phyloP scores from a whole-genome alignment of 2,113 vertebrate species.

The Orthonyx spaldingii region DNA sequence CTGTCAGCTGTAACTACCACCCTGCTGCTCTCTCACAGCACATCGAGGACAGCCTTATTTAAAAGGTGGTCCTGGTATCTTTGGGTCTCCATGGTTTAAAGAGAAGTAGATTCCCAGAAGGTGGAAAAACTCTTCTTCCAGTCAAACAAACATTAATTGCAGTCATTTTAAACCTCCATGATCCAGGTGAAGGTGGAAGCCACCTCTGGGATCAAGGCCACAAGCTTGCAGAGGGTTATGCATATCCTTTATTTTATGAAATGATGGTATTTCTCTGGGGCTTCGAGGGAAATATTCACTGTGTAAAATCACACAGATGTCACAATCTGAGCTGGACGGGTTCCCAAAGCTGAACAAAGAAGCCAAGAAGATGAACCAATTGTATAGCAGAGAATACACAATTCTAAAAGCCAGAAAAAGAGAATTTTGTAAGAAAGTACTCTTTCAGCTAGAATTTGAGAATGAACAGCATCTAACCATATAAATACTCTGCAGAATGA shows the following conservation, averaged over 20 bases:
- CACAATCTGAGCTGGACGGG: background rate
- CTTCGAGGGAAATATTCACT: background rate
- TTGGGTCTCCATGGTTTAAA: background rate
- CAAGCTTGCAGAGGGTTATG: background rate
- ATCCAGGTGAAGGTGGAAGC: background rate
- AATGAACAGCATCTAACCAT: background rate
- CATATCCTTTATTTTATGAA: background rate
- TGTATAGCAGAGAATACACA: background rate
- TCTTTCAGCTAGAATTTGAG: background rate
- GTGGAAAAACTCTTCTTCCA: background rate
- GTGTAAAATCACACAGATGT: background rate
- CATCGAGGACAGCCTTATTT: fast-evolving
- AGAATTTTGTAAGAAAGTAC: background rate
- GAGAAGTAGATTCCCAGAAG: background rate
- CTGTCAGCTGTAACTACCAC: background rate
- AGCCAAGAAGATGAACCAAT: background rate
- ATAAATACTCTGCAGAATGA: background rate
- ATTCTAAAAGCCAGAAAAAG: background rate
- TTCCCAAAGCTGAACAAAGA: slow-evolving; percentile 2
- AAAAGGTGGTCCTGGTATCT: background rate
- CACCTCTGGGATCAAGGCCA: background rate
- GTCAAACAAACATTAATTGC: background rate
- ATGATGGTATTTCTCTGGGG: background rate
- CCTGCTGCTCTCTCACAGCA: background rate
- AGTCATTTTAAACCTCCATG: background rate